Percentiles rank a stretch among this genome's conserved stretches.
phyloP scores from a whole-genome alignment of 2,113 vertebrate genomes.

The Agapornis roseicollis region DNA sequence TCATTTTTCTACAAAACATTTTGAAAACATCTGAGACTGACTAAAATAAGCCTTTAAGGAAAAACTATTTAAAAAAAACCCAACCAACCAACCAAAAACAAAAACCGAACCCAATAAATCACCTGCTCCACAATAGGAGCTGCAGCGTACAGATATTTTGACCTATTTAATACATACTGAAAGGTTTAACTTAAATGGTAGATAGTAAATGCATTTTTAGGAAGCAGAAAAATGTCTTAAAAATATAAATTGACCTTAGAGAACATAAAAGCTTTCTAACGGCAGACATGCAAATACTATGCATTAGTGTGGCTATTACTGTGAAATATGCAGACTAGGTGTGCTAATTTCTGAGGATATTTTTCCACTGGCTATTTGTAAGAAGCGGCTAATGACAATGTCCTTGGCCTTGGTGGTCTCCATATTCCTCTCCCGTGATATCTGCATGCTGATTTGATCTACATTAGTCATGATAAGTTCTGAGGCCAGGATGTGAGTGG shows the following conservation, averaged over 20 bases:
- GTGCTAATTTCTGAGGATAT: constrained; percentile 92
- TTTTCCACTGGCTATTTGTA: constrained; percentile 84
- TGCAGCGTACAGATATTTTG: neutral
- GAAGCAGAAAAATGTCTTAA: neutral
- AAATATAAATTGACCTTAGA: neutral
- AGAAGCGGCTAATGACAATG: constrained; percentile 89
- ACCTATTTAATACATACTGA: neutral
- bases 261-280: neutral
- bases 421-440: constrained; percentile 90
- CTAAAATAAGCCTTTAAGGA: neutral
- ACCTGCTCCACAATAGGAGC: neutral
- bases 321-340: constrained; percentile 91
- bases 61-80: neutral
- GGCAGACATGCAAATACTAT: neutral
- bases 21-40: neutral
- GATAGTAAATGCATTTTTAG: neutral
- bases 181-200: neutral
- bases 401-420: constrained; percentile 89
- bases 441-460: constrained; percentile 90
- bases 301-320: constrained; percentile 69
- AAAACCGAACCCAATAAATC: neutral
- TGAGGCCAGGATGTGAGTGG: constrained; percentile 86
- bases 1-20: neutral
- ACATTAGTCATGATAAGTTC: constrained; percentile 89
- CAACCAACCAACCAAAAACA: too few species aligned